A percentile compares a stretch with the other conserved stretches of the same genome.
Evolutionary conservation across 2,888 invertebrate species (phyloP).

Genomic region (Diaperis boleti): DNA sequence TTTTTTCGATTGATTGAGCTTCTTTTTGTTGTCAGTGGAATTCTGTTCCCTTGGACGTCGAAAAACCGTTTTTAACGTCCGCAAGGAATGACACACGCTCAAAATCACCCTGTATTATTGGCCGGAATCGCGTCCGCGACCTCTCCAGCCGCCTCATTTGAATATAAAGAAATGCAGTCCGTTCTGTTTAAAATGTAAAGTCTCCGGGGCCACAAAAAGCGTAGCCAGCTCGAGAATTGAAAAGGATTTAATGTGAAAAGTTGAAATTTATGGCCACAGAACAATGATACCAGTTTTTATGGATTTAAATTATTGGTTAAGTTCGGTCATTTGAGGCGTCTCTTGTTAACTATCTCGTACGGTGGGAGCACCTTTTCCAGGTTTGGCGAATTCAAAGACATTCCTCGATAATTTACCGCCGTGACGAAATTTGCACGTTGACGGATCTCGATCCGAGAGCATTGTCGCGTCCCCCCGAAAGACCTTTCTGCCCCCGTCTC

Average conservation of each 20-base stretch:
- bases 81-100: too few relatives aligned
- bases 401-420: too few relatives aligned
- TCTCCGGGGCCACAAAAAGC: constrained; percentile 56
- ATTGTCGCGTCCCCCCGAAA: not conserved
- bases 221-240: constrained; percentile 61
- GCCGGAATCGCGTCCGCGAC: too few relatives aligned
- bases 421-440: too few relatives aligned
- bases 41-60: too few relatives aligned
- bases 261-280: constrained; percentile 67
- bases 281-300: constrained; percentile 68
- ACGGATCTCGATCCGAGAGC: too few relatives aligned
- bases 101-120: too few relatives aligned
- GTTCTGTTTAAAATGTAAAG: constrained; percentile 64
- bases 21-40: too few relatives aligned
- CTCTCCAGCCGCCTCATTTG: constrained; percentile 62
- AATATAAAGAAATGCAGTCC: constrained; percentile 65
- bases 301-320: constrained; percentile 67
- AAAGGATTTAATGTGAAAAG: constrained; percentile 67
- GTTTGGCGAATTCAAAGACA: too few relatives aligned
- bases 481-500: not conserved
- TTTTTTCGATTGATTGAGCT: too few relatives aligned
- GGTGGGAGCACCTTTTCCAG: constrained; percentile 29
- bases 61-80: too few relatives aligned
- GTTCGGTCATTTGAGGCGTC: constrained; percentile 63
- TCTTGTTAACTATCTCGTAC: constrained; percentile 61